Conservation (phyloP, 2,113 vertebrate genomes). For the Osmerus mordax region DNA sequence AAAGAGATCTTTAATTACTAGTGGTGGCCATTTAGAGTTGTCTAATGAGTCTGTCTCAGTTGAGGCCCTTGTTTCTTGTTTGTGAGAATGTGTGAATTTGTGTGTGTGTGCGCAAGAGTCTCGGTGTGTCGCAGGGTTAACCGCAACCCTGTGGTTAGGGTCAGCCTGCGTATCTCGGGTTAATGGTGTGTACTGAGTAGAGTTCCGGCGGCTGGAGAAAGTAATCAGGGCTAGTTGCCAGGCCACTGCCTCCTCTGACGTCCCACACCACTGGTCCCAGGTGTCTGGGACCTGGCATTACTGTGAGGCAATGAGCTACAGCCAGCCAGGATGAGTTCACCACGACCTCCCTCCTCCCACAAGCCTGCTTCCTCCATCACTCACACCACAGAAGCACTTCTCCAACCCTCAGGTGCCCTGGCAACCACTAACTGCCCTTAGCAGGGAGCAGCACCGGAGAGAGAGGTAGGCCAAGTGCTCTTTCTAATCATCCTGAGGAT, state of each 20-base stretch:
- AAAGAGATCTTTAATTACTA: too few species aligned
- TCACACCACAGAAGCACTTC: not conserved
- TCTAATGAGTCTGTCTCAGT: too few species aligned
- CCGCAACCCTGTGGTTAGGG: constrained; percentile 49
- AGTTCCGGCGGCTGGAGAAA: constrained; percentile 73
- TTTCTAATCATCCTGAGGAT: too few species aligned
- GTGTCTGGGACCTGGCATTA: constrained; percentile 67
- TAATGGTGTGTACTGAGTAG: constrained; percentile 66
- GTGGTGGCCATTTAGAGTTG: too few species aligned
- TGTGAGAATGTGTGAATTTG: too few species aligned
- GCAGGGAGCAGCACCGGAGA: too few species aligned
- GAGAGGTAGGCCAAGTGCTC: too few species aligned
- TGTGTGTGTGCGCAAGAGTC: too few species aligned
- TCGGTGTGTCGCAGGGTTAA: constrained; percentile 39
- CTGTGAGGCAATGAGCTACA: constrained; percentile 71
- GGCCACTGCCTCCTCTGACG: constrained; percentile 60
- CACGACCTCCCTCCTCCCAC: not conserved
- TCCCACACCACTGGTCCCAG: constrained; percentile 64
- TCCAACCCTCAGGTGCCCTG: constrained; percentile 26
- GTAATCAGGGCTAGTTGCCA: constrained; percentile 70
- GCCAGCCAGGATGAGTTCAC: constrained; percentile 51
- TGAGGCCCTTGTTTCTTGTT: too few species aligned
- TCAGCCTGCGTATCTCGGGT: constrained; percentile 53
- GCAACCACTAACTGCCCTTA: constrained; percentile 13
- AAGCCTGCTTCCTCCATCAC: not conserved